Base-by-base conservation (phyloP, 2,113 vertebrate species). In the Chauna torquata region DNA sequence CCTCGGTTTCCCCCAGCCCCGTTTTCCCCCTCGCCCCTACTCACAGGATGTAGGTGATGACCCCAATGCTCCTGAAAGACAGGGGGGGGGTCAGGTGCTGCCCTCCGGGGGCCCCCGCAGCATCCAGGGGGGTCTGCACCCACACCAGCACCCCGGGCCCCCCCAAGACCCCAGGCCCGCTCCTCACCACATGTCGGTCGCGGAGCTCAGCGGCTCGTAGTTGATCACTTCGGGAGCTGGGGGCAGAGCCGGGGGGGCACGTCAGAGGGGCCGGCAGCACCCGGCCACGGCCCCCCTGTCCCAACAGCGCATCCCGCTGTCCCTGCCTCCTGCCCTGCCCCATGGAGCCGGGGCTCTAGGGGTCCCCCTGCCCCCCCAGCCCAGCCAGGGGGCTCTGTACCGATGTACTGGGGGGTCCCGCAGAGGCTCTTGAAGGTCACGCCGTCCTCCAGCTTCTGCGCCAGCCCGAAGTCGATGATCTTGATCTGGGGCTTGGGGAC, bases 321-420 rank as follows among this genome's bases (percentile, higher is more conserved):
- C 20, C 50, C 58, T 34, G 13, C 13, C 36, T 38, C 36, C 16
- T 38, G 22, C 38, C 22, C 44, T 57, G 25, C 44, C 36, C 74
- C 72, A 13, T 15, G 7, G 19, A 78, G 30, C 5, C 5, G 3
- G 80, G 50, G 54, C 18, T 8, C 8, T 50, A 4, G 28, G 66
- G 61, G 61, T 19, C 13, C 49, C 34, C 18, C 17, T 2, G 28
- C 44, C 42, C 17, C 11, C 15, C 61, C 88, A 9, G 42, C 32
- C 86, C 70, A 96, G 38, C 16, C 10, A 16, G 27, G 25, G 40
- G 36, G 24, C 61, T 64, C 38, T 16, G 83, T 88, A 99, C 99
- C 99, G 0, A 99, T 98, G 92, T 99, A 99, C 95, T 99, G 99
- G 0, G 99, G 99, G 10, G 99, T 99, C 54, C 99, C 99, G 8